phyloP scores from a whole-genome alignment of 2,888 invertebrate species.

The Eumacrocentrus americanus region DNA sequence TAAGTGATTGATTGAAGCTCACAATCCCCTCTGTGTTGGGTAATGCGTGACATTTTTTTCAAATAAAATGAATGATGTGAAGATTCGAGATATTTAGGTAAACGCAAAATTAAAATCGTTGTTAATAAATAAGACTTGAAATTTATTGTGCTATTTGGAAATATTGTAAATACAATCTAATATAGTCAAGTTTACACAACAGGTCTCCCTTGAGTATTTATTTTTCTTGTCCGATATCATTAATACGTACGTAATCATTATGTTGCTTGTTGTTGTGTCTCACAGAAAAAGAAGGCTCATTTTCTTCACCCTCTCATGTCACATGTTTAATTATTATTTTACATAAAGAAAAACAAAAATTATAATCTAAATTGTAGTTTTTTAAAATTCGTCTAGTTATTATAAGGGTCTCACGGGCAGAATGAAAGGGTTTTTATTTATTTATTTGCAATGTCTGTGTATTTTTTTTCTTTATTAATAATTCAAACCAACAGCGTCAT shows the following conservation, averaged over 20 bases:
- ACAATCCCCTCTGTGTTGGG: too few species aligned
- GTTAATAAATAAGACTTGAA: constrained; percentile 35
- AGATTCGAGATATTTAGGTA: constrained; percentile 5
- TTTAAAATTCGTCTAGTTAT: too few species aligned
- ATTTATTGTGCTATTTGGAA: constrained; percentile 39
- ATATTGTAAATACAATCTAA: constrained; percentile 41
- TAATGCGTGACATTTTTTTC: too few species aligned
- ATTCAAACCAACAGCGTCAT: constrained; percentile 5
- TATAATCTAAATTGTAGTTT: too few species aligned
- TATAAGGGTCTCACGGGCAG: too few species aligned
- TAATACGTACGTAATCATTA: not conserved
- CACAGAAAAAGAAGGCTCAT: too few species aligned
- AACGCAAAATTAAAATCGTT: constrained; percentile 6
- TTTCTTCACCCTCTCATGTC: too few species aligned
- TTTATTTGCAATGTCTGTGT: not conserved
- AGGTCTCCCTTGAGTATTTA: not conserved
- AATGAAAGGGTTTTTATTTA: not conserved
- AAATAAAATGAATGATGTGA: too few species aligned
- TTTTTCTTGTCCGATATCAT: not conserved
- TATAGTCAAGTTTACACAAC: constrained; percentile 38
- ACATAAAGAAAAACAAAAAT: too few species aligned
- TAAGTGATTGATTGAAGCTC: too few species aligned
- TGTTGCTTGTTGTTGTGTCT: not conserved
- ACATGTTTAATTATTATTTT: too few species aligned
- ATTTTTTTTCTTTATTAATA: not conserved